Conservation (phyloP, 2,113 vertebrate species). For the Cyprinodon variegatus region DNA sequence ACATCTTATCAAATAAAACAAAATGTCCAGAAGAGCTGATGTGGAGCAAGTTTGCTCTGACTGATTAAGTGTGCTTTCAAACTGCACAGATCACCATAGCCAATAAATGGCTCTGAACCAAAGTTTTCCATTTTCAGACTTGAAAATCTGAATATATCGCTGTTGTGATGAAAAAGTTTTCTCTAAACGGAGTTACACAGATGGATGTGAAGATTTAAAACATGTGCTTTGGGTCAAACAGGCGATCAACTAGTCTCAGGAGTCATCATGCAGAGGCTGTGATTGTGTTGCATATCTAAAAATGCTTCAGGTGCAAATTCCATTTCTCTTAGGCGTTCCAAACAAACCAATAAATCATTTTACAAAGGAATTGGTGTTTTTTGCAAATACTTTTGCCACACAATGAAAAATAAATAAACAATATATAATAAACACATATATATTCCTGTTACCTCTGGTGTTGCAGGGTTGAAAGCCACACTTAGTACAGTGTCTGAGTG, state of each 20-base stretch:
- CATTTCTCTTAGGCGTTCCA: conserved; percentile 25
- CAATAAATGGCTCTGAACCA: conserved; percentile 52
- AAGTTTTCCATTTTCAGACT: conserved; percentile 64
- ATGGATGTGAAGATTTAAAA: conserved; percentile 55
- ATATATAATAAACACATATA: neutral
- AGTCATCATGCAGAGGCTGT: conserved; percentile 24
- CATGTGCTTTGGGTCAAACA: conserved; percentile 49
- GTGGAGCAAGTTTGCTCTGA: conserved; percentile 30
- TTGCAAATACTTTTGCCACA: conserved; percentile 16
- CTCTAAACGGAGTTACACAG: conserved; percentile 42
- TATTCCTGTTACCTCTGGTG: conserved; percentile 79
- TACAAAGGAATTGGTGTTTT: conserved; percentile 12
- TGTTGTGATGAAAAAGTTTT: conserved; percentile 41
- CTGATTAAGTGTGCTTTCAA: conserved; percentile 66
- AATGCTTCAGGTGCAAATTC: conserved; percentile 14
- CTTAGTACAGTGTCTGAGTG: conserved; percentile 82
- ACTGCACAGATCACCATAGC: conserved; percentile 57
- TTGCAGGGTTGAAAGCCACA: conserved; percentile 85
- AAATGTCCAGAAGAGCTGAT: conserved; percentile 21
- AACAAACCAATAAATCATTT: conserved; percentile 37
- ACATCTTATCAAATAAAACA: conserved; percentile 27
- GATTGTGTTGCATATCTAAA: conserved; percentile 25
- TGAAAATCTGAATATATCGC: conserved; percentile 60
- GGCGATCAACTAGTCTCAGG: conserved; percentile 36
- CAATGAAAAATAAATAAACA: neutral